Percentiles rank a stretch among this genome's conserved stretches.
Evolutionary conservation across 2,888 invertebrate species (phyloP).

Genomic region (Polyommatus icarus): DNA sequence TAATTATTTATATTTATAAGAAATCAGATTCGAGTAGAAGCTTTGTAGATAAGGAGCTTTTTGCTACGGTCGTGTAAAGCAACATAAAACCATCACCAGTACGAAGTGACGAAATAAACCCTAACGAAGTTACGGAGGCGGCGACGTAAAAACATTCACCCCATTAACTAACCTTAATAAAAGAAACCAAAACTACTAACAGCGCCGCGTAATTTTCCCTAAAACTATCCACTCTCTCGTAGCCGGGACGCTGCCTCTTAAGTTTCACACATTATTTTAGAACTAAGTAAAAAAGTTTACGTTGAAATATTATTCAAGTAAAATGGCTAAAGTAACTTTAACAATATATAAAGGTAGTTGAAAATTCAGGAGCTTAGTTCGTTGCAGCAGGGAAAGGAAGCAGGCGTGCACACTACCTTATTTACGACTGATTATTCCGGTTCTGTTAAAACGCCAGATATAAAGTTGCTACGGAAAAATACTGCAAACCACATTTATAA

Average conservation of each 20-base stretch:
- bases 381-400: slow-evolving; percentile 64
- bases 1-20: background rate
- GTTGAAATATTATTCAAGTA: slow-evolving; percentile 32
- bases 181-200: slow-evolving; percentile 21
- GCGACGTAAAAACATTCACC: slow-evolving; percentile 23
- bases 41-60: background rate
- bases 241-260: slow-evolving; percentile 1
- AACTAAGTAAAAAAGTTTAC: slow-evolving; percentile 29
- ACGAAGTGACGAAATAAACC: slow-evolving; percentile 16
- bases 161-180: slow-evolving; percentile 25
- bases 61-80: background rate
- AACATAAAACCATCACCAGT: background rate
- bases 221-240: slow-evolving; percentile 7
- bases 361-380: slow-evolving; percentile 55
- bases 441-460: slow-evolving; percentile 58
- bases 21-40: background rate
- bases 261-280: slow-evolving; percentile 28
- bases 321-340: slow-evolving; percentile 40
- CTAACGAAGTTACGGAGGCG: slow-evolving; percentile 9
- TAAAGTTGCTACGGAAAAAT: slow-evolving; percentile 36
- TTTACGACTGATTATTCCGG: slow-evolving; percentile 73
- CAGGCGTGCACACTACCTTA: slow-evolving; percentile 63
- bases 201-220: background rate
- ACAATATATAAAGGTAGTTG: slow-evolving; percentile 42
- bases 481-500: background rate